phyloP scores from a whole-genome alignment of 2,113 vertebrate species.

The Pseudopodoces humilis region DNA sequence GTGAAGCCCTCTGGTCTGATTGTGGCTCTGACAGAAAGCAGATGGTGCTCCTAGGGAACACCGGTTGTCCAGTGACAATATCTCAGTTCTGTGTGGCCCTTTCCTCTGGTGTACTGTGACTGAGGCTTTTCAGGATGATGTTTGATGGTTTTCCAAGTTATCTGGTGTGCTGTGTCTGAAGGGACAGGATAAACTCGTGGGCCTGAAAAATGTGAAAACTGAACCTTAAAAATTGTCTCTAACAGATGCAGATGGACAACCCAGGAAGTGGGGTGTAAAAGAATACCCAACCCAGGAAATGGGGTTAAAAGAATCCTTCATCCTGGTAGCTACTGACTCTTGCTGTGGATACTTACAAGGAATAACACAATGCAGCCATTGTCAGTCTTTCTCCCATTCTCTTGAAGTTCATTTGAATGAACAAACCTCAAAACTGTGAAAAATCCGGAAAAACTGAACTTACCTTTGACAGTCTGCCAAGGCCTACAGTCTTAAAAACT shows the following conservation, averaged over 20 bases:
- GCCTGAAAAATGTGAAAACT: neutral
- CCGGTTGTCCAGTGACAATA: neutral
- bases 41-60: fast-evolving
- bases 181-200: neutral
- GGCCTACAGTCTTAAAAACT: neutral
- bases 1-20: neutral
- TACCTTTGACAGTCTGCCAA: neutral
- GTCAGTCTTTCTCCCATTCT: neutral
- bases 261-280: neutral
- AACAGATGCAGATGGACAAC: neutral
- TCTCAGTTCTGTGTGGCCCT: neutral
- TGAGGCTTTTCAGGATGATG: neutral
- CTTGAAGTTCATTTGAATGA: neutral
- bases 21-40: neutral
- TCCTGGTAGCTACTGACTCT: neutral
- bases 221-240: neutral
- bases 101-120: neutral
- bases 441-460: neutral
- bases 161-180: neutral
- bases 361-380: neutral
- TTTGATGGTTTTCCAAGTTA: neutral
- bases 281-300: neutral
- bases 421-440: neutral
- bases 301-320: neutral
- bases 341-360: neutral